phyloP scores from a whole-genome alignment of 2,888 invertebrate species.

The Venustoraphidia nigricollis region DNA sequence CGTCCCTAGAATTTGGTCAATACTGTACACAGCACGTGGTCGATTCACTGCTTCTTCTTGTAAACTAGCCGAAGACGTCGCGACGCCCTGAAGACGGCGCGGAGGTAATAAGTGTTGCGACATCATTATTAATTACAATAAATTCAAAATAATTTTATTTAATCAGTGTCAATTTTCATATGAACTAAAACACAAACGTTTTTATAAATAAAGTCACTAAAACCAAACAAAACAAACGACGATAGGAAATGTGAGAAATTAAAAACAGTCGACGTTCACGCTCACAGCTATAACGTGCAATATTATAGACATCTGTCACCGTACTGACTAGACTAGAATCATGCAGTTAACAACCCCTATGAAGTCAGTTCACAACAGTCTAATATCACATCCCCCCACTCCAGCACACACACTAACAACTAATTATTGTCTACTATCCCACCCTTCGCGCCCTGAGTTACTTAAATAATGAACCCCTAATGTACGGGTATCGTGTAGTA shows the following conservation, averaged over 20 bases:
- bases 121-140: background rate
- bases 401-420: background rate
- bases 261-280: too few relatives aligned
- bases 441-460: conserved; percentile 4
- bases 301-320: too few relatives aligned
- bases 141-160: background rate
- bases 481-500: conserved; percentile 4
- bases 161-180: too few relatives aligned
- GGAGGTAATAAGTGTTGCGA: conserved; percentile 1
- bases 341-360: background rate
- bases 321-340: background rate
- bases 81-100: background rate
- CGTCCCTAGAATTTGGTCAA: conserved; percentile 29
- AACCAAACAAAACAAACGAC: too few relatives aligned
- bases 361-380: background rate
- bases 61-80: background rate
- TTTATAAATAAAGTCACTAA: too few relatives aligned
- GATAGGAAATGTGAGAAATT: too few relatives aligned
- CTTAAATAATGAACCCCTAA: conserved; percentile 8
- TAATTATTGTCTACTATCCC: conserved; percentile 7
- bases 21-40: conserved; percentile 27
- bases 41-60: conserved; percentile 18
- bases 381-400: background rate
- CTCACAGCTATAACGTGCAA: too few relatives aligned
- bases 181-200: too few relatives aligned